Base-by-base conservation (phyloP, 2,888 invertebrate species). In the Yponomeuta evonymella region DNA sequence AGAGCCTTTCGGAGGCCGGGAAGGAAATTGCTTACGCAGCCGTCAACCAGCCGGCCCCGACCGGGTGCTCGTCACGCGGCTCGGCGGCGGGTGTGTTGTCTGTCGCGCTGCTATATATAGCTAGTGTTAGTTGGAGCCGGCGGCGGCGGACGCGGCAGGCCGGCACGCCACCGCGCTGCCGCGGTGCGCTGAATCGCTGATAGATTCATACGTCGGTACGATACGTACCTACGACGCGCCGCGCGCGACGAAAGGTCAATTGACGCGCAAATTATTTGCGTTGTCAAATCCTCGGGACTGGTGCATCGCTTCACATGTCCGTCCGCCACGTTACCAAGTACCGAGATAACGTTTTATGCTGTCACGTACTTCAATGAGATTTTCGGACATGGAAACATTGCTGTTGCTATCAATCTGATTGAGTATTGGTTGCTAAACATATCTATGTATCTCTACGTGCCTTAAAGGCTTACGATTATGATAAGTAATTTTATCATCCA, bases 251-350 rank as follows among this genome's bases (percentile, higher is more conserved):
- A 92, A 91, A 92, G 91, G 91, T 91, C 91, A 92, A 91, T 91
- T 91, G 90, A 90, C 91, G 89, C 89, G 88, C 90, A 90, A 90
- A 91, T 90, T 90, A 91, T 91, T 92, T 92, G 88, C 90, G 90
- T 91, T 90, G 90, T 89, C 88, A 88, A 90, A 48, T 36, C 33
- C 66, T 33, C 23, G 10, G 12, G 11, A 36, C 36, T 66, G 66
- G 33, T 66, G 66, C 66, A 36, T 33, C 66, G 66, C 11, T 5
- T 36, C 36, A 5, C 36, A 36, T 36, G 4, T 2, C 36, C 36
- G 36, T 36, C 36, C 63, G 15, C 29, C 29, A 63, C 63, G 63
- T 63, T 29, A 9, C 63, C 63, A 63, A n/a, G 9, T 63, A 63
- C 9, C 63, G n/a, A 63, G 63, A n/a, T 63, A 63, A n/a, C 63